Conservation (phyloP, 2,797 vertebrate genomes). For the Parauchenoglanis punctatus region DNA sequence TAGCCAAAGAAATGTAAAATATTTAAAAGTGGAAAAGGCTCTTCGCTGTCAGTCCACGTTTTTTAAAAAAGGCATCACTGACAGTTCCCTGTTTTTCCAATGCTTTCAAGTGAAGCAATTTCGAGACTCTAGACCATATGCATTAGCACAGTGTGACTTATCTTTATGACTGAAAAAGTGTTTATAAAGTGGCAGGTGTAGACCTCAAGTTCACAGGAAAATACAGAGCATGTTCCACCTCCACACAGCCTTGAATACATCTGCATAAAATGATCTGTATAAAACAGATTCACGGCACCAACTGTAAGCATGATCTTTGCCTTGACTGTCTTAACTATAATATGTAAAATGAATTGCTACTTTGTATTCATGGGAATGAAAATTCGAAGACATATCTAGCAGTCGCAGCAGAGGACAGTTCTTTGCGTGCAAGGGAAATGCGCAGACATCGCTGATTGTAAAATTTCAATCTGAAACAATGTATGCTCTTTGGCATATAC, state of each 20-base stretch:
- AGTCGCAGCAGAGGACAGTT: constrained; percentile 9
- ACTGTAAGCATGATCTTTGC: neutral
- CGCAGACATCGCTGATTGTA: constrained; percentile 20
- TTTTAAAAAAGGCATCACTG: neutral
- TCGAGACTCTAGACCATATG: neutral
- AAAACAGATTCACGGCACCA: neutral
- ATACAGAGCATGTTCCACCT: constrained; percentile 8
- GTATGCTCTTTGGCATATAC: constrained; percentile 40
- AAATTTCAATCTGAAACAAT: constrained; percentile 35
- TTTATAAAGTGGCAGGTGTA: constrained; percentile 11
- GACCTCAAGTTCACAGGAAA: constrained; percentile 20
- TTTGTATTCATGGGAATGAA: constrained; percentile 36
- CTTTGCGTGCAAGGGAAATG: constrained; percentile 19
- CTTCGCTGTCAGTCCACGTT: constrained; percentile 12
- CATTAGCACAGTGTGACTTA: constrained; percentile 13
- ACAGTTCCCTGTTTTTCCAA: neutral
- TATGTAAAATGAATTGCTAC: constrained; percentile 29
- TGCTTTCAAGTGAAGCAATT: neutral
- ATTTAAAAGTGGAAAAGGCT: neutral
- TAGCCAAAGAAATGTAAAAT: neutral
- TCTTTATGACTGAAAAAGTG: constrained; percentile 13
- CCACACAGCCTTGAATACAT: constrained; percentile 20
- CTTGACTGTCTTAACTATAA: constrained; percentile 40
- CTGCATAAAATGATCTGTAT: constrained; percentile 28
- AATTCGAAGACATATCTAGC: constrained; percentile 32